Conservation (phyloP, 2,113 vertebrate genomes). For the Prietella phreatophila region DNA sequence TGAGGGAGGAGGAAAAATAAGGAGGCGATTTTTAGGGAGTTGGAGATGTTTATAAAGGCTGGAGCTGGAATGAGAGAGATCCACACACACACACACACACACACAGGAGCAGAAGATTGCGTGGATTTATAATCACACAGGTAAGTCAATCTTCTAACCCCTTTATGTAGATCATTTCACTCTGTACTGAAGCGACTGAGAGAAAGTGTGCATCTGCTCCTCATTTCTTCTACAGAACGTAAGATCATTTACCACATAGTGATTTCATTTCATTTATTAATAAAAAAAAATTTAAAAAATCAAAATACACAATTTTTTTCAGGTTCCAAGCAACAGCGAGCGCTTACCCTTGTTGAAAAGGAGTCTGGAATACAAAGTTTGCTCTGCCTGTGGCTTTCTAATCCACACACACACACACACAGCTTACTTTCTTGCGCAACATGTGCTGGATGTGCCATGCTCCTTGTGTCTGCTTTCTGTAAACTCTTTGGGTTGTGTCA, state of each 20-base stretch:
- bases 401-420: background rate
- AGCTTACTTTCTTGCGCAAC: constrained; percentile 10
- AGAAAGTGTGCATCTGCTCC: background rate
- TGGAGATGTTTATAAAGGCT: constrained; percentile 40
- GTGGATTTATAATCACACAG: background rate
- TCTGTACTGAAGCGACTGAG: background rate
- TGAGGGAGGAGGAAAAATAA: constrained; percentile 34
- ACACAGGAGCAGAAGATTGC: background rate
- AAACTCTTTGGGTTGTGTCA: background rate
- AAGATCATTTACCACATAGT: background rate
- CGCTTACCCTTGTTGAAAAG: background rate
- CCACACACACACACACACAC: background rate
- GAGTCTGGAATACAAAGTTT: background rate
- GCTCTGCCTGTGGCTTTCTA: constrained; percentile 2
- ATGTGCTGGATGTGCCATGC: background rate
- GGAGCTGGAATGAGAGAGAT: constrained; percentile 8
- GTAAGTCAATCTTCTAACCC: constrained; percentile 1
- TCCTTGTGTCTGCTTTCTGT: background rate
- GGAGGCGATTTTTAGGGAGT: constrained; percentile 46
- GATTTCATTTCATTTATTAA: background rate
- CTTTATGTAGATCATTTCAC: background rate
- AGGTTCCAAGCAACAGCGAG: background rate
- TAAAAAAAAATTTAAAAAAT: too few relatives aligned
- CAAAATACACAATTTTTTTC: background rate
- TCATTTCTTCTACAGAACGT: background rate